Percentiles rank a stretch among this genome's conserved stretches.
Evolutionary conservation across 2,888 invertebrate genomes (phyloP).

Genomic region (Eilema sororculum): DNA sequence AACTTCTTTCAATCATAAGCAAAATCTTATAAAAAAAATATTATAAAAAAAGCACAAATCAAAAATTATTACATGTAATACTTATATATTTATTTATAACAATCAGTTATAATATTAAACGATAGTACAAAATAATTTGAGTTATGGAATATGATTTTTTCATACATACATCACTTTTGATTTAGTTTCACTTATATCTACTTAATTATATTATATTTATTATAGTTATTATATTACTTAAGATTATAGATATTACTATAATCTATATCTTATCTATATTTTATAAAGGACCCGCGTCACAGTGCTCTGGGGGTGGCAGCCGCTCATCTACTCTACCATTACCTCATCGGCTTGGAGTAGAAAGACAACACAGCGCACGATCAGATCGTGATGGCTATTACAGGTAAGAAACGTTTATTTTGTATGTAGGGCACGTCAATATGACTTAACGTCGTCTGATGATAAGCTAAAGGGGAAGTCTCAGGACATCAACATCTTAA

Average conservation of each 20-base stretch:
- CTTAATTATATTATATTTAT: not conserved
- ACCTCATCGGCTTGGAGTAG: constrained; percentile 90
- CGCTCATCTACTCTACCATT: constrained; percentile 94
- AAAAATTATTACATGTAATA: not conserved
- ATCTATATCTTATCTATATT: no score
- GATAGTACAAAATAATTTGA: not conserved
- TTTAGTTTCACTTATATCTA: not conserved
- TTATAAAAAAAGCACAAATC: no score
- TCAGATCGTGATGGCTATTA: constrained; percentile 94
- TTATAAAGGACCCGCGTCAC: constrained; percentile 86
- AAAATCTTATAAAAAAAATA: no score
- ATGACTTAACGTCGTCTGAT: no score
- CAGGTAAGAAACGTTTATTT: constrained; percentile 66
- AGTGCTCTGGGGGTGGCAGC: constrained; percentile 88
- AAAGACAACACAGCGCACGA: constrained; percentile 88
- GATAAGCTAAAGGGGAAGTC: no score
- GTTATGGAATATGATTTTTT: not conserved
- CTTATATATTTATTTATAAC: no score
- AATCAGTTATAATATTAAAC: no score
- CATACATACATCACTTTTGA: not conserved
- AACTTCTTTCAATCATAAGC: not conserved
- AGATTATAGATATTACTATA: constrained; percentile 26
- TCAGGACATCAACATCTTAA: no score
- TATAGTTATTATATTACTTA: not conserved
- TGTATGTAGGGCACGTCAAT: no score